Evolutionary conservation across 2,113 vertebrate genomes (phyloP).

Genomic region (Gobiocypris rarus): DNA sequence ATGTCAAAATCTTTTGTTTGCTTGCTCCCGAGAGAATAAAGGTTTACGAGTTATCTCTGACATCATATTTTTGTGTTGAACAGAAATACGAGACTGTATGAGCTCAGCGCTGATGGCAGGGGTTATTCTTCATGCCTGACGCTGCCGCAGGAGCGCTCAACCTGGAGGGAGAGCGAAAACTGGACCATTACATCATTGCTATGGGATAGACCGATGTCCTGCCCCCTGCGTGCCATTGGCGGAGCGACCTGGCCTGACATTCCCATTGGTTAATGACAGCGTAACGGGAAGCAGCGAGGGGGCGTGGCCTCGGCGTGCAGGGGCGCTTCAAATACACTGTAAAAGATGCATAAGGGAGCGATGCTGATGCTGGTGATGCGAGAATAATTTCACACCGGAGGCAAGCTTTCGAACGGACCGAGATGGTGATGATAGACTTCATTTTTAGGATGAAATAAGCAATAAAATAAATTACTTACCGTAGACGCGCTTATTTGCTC

Average conservation of each 20-base stretch:
- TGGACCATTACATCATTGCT: constrained; percentile 65
- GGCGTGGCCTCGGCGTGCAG: constrained; percentile 56
- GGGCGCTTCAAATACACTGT: constrained; percentile 60
- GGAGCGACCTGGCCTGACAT: background rate
- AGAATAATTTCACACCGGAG: constrained; percentile 17
- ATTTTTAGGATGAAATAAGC: constrained; percentile 14
- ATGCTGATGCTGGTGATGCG: constrained; percentile 35
- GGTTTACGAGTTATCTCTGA: background rate
- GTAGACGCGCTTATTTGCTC: background rate
- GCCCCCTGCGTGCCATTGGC: constrained; percentile 52
- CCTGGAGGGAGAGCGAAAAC: constrained; percentile 46
- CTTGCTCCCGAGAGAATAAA: background rate
- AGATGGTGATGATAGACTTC: background rate
- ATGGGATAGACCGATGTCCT: constrained; percentile 35
- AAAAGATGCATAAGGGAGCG: constrained; percentile 30
- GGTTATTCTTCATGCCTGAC: constrained; percentile 32
- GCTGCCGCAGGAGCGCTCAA: constrained; percentile 50
- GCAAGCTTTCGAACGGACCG: constrained; percentile 6
- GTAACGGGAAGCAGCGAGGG: constrained; percentile 37
- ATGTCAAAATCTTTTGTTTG: background rate
- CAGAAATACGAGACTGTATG: constrained; percentile 9
- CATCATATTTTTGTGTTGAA: constrained; percentile 5
- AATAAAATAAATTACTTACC: background rate
- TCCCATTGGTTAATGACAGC: constrained; percentile 55
- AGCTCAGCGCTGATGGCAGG: constrained; percentile 41